Conservation (phyloP, 2,113 vertebrate genomes). For the Accipiter cooperii region DNA sequence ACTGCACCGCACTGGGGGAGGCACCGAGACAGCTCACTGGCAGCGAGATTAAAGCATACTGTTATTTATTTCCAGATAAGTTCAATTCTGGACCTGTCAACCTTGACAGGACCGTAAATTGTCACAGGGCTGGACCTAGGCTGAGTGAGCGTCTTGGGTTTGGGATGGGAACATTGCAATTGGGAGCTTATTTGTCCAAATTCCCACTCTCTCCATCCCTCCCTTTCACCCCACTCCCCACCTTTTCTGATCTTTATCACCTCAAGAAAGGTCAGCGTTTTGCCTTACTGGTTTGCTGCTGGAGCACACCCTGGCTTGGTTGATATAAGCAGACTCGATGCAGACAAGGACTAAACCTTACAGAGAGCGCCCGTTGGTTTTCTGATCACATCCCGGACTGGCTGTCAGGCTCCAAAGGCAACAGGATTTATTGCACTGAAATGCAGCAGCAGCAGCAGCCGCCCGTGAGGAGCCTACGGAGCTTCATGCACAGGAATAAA, state of each 20-base stretch:
- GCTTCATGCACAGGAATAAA: constrained; percentile 51
- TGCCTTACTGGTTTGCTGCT: background rate
- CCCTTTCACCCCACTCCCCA: background rate
- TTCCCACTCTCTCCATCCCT: background rate
- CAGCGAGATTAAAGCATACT: background rate
- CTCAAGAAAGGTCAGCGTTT: background rate
- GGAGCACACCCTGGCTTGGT: background rate
- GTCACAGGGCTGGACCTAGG: background rate
- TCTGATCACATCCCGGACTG: constrained; percentile 63
- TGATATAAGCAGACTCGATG: background rate
- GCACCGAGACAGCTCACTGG: background rate
- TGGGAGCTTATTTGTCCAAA: background rate
- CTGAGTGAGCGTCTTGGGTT: background rate
- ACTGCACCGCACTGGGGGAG: rapidly evolving
- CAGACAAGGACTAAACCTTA: constrained; percentile 27
- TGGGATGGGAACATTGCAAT: background rate
- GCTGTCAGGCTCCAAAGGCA: constrained; percentile 68
- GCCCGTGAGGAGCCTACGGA: constrained; percentile 51
- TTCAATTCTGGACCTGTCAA: background rate
- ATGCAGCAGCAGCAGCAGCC: constrained; percentile 22
- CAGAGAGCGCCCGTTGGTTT: constrained; percentile 51
- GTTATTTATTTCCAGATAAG: background rate
- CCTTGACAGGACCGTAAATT: constrained; percentile 12
- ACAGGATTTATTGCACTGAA: constrained; percentile 65
- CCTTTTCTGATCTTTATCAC: background rate